Evolutionary conservation across 2,113 vertebrate species (phyloP).

Genomic region (Hemibagrus wyckioides): DNA sequence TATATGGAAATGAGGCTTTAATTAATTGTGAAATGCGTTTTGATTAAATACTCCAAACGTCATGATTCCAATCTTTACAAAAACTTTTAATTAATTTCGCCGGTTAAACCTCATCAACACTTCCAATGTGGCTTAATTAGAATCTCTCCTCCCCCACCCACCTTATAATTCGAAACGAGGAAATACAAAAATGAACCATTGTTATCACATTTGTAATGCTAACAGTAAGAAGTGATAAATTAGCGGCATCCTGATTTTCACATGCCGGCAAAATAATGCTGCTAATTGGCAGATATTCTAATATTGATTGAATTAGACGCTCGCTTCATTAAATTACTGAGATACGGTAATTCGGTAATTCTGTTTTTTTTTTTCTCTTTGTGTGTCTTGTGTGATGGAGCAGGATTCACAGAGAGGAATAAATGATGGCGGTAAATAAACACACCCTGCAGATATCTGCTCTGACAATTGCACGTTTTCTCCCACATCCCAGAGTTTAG

Average conservation of each 20-base stretch:
- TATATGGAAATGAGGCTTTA: constrained; percentile 73
- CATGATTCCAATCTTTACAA: constrained; percentile 80
- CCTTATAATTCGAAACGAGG: constrained; percentile 63
- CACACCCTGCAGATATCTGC: constrained; percentile 19
- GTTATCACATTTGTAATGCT: constrained; percentile 78
- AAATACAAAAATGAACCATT: constrained; percentile 76
- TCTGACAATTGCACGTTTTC: constrained; percentile 26
- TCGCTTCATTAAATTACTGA: constrained; percentile 68
- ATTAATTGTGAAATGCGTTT: constrained; percentile 76
- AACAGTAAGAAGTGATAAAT: constrained; percentile 69
- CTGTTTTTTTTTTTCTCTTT: background rate
- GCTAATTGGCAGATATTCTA: constrained; percentile 79
- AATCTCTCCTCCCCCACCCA: constrained; percentile 62
- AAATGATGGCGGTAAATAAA: constrained; percentile 40
- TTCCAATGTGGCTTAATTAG: constrained; percentile 79
- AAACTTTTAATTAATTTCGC: constrained; percentile 81
- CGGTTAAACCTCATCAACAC: constrained; percentile 80
- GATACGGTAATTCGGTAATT: constrained; percentile 64
- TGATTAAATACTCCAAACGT: constrained; percentile 81
- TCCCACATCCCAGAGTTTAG: constrained; percentile 34
- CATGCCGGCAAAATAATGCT: constrained; percentile 72
- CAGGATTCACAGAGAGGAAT: constrained; percentile 66
- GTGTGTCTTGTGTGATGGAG: constrained; percentile 58
- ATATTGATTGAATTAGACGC: constrained; percentile 80
- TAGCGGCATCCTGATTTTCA: constrained; percentile 69